phyloP scores from a whole-genome alignment of 1,140 invertebrate genomes.

The Lycorma delicatula region DNA sequence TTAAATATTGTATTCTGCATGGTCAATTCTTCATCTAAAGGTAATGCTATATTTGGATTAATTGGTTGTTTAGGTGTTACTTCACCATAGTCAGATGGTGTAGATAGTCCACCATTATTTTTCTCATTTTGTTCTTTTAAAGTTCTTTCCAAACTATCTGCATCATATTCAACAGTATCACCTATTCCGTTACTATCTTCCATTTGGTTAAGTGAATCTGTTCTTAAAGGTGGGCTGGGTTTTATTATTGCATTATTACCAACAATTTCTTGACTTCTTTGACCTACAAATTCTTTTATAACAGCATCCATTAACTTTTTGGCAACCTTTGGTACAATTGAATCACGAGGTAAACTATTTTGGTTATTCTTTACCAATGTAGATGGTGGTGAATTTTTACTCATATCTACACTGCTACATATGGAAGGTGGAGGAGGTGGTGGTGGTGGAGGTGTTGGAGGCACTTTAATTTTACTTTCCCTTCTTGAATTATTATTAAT shows the following conservation, averaged over 20 bases:
- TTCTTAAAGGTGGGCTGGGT: conserved; percentile 5
- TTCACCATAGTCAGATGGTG: conserved; percentile 48
- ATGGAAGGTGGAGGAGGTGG: conserved; percentile 20
- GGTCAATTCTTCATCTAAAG: conserved; percentile 67
- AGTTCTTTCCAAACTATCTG: conserved; percentile 65
- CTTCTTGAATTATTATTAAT: no score
- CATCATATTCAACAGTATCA: conserved; percentile 53
- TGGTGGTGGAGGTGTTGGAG: conserved; percentile 16
- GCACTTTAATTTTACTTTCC: neutral
- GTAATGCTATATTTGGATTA: conserved; percentile 37
- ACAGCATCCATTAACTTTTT: conserved; percentile 44
- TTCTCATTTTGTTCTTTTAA: conserved; percentile 35
- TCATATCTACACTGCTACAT: conserved; percentile 34
- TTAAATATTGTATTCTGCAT: conserved; percentile 60
- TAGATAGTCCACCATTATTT: conserved; percentile 35
- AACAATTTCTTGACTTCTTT: conserved; percentile 40
- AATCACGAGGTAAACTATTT: conserved; percentile 23
- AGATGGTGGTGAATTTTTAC: conserved; percentile 36
- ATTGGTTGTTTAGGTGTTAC: conserved; percentile 48
- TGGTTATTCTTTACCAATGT: conserved; percentile 13
- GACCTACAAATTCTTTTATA: conserved; percentile 42
- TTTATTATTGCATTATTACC: conserved; percentile 1
- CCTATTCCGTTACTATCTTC: neutral
- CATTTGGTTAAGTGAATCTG: neutral
- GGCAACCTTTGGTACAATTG: conserved; percentile 25